These are phyloP conservation scores for Halictus quadricinctus DNA, from an alignment of 2,888 invertebrate genomes.

Conservation along the genomic window DNA sequence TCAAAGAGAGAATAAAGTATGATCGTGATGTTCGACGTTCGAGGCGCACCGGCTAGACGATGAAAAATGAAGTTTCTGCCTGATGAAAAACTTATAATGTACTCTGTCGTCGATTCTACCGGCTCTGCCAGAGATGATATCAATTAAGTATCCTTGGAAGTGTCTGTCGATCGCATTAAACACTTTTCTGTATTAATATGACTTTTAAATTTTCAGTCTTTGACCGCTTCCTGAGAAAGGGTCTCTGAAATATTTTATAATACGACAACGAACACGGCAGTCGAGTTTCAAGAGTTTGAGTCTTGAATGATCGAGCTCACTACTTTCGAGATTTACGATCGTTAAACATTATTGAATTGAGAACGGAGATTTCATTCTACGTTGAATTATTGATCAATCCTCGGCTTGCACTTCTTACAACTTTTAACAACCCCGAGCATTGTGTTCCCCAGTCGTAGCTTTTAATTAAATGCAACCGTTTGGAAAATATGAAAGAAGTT, in stretches of 20 bases:
- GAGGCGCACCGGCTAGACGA: not conserved
- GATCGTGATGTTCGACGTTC: not conserved
- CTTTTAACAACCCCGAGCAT: not conserved
- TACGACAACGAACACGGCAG: too few species aligned
- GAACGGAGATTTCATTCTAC: too few species aligned
- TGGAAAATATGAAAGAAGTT: not conserved
- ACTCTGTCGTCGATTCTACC: not conserved
- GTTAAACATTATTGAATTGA: too few species aligned
- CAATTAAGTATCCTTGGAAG: not conserved
- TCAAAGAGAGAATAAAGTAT: not conserved
- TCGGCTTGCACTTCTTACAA: not conserved
- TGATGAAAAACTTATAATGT: conserved; percentile 7
- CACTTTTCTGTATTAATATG: not conserved
- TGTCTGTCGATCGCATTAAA: not conserved
- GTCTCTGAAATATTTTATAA: not conserved
- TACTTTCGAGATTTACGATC: too few species aligned
- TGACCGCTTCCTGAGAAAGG: not conserved
- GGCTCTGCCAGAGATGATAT: not conserved
- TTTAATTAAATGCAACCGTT: not conserved
- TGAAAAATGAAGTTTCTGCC: not conserved
- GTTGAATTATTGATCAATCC: not conserved
- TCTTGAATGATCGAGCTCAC: too few species aligned
- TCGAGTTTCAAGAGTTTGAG: too few species aligned
- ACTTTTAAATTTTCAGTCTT: not conserved
- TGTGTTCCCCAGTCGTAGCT: not conserved